These are phyloP conservation scores for Sebastiscus albofasciatus DNA, from an alignment of 2,797 vertebrate species.

Conservation along the genomic window DNA sequence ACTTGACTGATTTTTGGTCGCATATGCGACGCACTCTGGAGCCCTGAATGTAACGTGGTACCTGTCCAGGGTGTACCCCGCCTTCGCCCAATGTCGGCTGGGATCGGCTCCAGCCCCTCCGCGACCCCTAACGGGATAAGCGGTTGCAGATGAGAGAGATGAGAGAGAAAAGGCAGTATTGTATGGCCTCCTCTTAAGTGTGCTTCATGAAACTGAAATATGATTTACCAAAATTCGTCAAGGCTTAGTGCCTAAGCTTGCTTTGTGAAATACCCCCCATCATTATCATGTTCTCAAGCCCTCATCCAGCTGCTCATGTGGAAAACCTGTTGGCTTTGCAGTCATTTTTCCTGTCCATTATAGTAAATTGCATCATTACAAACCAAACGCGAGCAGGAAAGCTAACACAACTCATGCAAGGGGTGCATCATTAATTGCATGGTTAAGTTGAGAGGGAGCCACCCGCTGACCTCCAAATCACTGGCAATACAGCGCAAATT, in stretches of 20 bases:
- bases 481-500: constrained; percentile 26
- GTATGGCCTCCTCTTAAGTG: neutral
- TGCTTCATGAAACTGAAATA: neutral
- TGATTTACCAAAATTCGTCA: neutral
- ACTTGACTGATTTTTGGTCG: too few relatives aligned
- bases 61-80: too few relatives aligned
- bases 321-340: constrained; percentile 46
- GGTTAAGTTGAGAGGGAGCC: constrained; percentile 29
- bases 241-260: neutral
- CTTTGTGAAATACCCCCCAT: neutral
- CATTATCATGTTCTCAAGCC: constrained; percentile 14
- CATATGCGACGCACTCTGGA: too few relatives aligned
- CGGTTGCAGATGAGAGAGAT: too few relatives aligned
- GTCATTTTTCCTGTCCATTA: constrained; percentile 29
- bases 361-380: constrained; percentile 44
- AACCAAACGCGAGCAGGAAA: constrained; percentile 20
- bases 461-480: constrained; percentile 48
- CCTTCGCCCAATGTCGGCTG: too few relatives aligned
- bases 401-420: constrained; percentile 18
- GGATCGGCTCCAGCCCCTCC: too few relatives aligned
- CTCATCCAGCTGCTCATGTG: constrained; percentile 32
- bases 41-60: neutral
- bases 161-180: neutral
- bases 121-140: too few relatives aligned
- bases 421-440: constrained; percentile 50